A percentile compares a stretch with the other conserved stretches of the same genome.
These are phyloP conservation scores for Phragmatobia fuliginosa DNA, from an alignment of 2,888 invertebrate species.

Conservation along the genomic window DNA sequence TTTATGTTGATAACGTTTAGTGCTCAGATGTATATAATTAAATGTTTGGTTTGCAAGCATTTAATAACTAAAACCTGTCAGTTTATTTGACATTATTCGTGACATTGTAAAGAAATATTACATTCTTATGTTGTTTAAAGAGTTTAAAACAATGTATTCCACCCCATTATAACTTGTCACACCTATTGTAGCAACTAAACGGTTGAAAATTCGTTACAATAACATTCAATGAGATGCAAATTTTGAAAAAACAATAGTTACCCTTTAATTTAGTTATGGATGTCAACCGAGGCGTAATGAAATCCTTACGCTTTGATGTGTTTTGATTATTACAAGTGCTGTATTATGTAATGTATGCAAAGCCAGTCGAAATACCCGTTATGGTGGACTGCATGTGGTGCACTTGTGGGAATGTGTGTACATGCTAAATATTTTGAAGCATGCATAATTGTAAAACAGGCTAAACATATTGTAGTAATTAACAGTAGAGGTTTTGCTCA, in stretches of 20 bases:
- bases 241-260: constrained; percentile 60
- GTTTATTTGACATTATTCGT: background rate
- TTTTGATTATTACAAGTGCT: constrained; percentile 75
- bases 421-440: constrained; percentile 49
- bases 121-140: background rate
- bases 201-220: constrained; percentile 42
- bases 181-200: constrained; percentile 38
- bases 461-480: background rate
- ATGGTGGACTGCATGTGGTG: constrained; percentile 57
- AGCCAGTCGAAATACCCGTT: constrained; percentile 59
- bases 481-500: background rate
- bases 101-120: background rate
- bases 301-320: constrained; percentile 59
- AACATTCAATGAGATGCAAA: constrained; percentile 53
- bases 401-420: constrained; percentile 58
- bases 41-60: background rate
- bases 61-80: background rate
- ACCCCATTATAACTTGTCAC: constrained; percentile 10
- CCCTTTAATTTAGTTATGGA: constrained; percentile 66
- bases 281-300: constrained; percentile 71
- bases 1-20: too few species aligned
- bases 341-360: constrained; percentile 67
- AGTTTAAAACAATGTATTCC: background rate
- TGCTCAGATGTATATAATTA: too few species aligned
- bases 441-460: constrained; percentile 3